Conservation (phyloP, 2,888 invertebrate genomes). For the Eupithecia tripunctaria region DNA sequence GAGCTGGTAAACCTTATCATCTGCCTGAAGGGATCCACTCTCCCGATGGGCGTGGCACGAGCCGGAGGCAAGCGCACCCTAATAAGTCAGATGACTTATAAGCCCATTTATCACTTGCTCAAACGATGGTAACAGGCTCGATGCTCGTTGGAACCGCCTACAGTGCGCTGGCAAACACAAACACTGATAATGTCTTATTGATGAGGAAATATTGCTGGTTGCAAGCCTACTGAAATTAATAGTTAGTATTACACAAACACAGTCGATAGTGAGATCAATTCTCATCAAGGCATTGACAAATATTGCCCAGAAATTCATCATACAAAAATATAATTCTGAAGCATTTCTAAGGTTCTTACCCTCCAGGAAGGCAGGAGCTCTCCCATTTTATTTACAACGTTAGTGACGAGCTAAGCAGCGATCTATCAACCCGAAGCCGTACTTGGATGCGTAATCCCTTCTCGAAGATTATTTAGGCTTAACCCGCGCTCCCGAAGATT, state of each 20-base stretch:
- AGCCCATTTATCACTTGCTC: constrained; percentile 29
- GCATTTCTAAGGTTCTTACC: neutral
- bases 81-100: constrained; percentile 28
- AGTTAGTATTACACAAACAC: neutral
- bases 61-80: constrained; percentile 22
- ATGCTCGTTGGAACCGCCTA: constrained; percentile 22
- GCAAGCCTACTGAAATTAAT: neutral
- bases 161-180: constrained; percentile 14
- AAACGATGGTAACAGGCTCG: constrained; percentile 30
- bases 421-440: constrained; percentile 38
- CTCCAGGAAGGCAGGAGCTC: neutral
- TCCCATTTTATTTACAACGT: constrained; percentile 16
- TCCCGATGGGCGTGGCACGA: constrained; percentile 22
- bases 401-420: constrained; percentile 25
- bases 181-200: constrained; percentile 15
- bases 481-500: constrained; percentile 35
- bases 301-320: neutral
- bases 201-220: constrained; percentile 12
- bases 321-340: neutral
- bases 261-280: neutral
- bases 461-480: constrained; percentile 34
- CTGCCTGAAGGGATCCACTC: constrained; percentile 19
- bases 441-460: constrained; percentile 35
- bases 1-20: constrained; percentile 24
- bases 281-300: neutral